Evolutionary conservation across 1,140 invertebrate genomes (phyloP).

Genomic region (Drosophila auraria): DNA sequence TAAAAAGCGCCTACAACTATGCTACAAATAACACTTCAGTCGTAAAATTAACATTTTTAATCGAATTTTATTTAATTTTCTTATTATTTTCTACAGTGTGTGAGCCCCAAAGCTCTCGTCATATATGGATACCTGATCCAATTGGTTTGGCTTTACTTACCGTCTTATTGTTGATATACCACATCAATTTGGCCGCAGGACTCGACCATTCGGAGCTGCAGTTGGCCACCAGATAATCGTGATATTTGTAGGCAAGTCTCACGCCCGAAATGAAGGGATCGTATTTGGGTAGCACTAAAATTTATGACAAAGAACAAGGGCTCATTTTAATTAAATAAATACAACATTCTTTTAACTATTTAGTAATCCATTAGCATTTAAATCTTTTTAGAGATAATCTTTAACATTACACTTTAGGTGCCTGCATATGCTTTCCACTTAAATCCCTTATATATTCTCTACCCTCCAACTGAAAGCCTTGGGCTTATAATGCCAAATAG

Average conservation of each 20-base stretch:
- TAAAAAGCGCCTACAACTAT: background rate
- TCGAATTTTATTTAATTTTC: background rate
- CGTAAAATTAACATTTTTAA: background rate
- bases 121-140: background rate
- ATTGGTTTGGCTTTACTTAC: constrained; percentile 51
- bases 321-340: background rate
- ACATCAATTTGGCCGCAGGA: constrained; percentile 86
- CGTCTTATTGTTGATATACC: constrained; percentile 86
- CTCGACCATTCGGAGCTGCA: constrained; percentile 85
- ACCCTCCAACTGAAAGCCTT: constrained; percentile 7
- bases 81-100: background rate
- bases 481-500: background rate
- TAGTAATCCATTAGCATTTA: background rate
- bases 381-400: background rate
- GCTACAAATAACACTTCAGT: background rate
- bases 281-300: constrained; percentile 85
- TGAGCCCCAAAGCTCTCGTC: too few species aligned
- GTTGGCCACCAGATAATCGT: constrained; percentile 85
- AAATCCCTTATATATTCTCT: background rate
- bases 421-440: too few species aligned
- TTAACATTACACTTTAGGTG: background rate
- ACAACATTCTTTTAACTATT: too few species aligned
- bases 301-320: background rate
- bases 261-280: constrained; percentile 85
- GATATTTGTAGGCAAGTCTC: constrained; percentile 83